Evolutionary conservation across 2,113 vertebrate genomes (phyloP), one percentile per base, ranked within the genome.

Genomic region (Saguinus midas): DNA sequence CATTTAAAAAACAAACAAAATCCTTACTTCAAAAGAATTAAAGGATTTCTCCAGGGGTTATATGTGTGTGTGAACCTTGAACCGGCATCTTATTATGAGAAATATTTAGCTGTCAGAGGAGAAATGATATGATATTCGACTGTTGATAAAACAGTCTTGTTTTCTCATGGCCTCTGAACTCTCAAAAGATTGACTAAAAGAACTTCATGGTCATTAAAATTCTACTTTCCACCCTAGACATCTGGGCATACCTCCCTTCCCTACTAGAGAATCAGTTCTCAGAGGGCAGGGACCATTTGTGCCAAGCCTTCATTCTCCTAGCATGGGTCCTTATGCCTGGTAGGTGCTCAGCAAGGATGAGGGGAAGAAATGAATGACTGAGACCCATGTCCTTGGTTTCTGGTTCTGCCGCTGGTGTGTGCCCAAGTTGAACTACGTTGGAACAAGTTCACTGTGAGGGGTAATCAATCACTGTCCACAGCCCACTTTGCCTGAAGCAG

Each of bases 391-490:
- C 58, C 58, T 40, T 0, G 0, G 78, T 70, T 85, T 96, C 91
- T 88, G 45, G 32, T 89, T 27, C 45, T 50, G 40, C 16, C 29
- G 73, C 87, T 45, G 17, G 4, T 6, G 23, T 45, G 11, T 6
- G 45, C 57, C 1, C 6, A 91, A 68, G 32, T 35, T 57, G 72
- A 76, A 43, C 81, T 23, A 2, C n/a, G 64, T 78, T 64, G 79
- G 96, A 94, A 70, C 83, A 82, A 87, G 90, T 73, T 90, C 57
- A 45, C 64, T 0, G 6, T 82, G 96, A 85, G 80, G 78, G 78
- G 92, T 92, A 70, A 97, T 94, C 94, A 90, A 86, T 98, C 97
- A 96, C 87, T 91, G 87, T 93, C 80, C 81, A 40, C 73, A 43
- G 79, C 37, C 86, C 48, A 50, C 87, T 80, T 55, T 66, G 61